Conservation (phyloP, 2,113 vertebrate species). For the Cottus gobio region DNA sequence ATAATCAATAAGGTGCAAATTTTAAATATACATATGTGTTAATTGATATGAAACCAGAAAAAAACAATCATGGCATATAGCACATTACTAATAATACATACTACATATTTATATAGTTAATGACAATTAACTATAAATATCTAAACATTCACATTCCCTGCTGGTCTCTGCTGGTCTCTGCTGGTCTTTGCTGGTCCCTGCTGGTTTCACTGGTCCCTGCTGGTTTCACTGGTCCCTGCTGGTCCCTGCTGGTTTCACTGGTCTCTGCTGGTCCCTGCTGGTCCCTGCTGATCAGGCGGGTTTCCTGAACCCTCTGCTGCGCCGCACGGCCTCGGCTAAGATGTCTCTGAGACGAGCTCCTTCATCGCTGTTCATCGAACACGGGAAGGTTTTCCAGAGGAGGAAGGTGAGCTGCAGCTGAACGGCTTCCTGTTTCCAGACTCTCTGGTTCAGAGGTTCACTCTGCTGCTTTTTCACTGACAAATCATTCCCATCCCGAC, state of each 20-base stretch:
- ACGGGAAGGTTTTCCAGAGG: conserved; percentile 81
- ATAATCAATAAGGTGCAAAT: too few relatives aligned
- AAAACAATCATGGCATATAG: neutral
- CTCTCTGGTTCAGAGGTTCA: neutral
- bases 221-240: neutral
- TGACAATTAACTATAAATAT: too few relatives aligned
- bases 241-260: neutral
- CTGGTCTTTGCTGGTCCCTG: neutral
- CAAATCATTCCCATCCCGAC: too few relatives aligned
- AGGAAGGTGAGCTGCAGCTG: conserved; percentile 79
- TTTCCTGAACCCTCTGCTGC: conserved; percentile 83
- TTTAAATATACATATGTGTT: neutral
- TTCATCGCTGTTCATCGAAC: conserved; percentile 65
- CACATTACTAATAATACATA: neutral
- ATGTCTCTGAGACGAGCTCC: conserved; percentile 79
- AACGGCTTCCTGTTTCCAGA: neutral
- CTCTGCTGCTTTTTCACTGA: too few relatives aligned
- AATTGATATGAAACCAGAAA: neutral
- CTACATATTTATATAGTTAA: too few relatives aligned
- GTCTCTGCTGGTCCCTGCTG: neutral
- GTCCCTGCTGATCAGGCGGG: conserved; percentile 68
- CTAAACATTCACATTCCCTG: too few relatives aligned
- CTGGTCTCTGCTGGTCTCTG: neutral
- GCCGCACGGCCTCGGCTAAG: conserved; percentile 81
- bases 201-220: conserved; percentile 1